Conservation (phyloP, 2,888 invertebrate species). For the Sicus ferrugineus region DNA sequence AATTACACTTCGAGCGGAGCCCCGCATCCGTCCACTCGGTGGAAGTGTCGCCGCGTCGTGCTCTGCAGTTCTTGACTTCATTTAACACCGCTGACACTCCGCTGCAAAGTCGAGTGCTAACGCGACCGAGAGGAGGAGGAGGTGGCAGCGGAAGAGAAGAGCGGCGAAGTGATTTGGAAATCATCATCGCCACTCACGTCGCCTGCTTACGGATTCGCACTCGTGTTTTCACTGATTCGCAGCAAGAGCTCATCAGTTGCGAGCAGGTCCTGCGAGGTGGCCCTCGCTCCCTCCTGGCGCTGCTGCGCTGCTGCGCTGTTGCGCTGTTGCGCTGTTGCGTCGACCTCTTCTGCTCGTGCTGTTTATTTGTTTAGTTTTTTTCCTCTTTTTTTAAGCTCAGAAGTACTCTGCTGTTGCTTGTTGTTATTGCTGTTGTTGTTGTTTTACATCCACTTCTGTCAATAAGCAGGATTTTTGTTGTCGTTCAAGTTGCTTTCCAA, state of each 20-base stretch:
- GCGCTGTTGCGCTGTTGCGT: neutral
- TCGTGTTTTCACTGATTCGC: conserved; percentile 23
- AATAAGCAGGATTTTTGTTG: too few relatives aligned
- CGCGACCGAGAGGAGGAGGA: neutral
- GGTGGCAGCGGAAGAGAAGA: neutral
- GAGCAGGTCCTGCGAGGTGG: neutral
- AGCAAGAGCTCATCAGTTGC: conserved; percentile 16
- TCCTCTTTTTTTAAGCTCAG: neutral
- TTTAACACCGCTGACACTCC: conserved; percentile 17
- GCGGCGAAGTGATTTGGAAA: neutral
- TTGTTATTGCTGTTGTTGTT: too few relatives aligned
- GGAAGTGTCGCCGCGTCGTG: too few relatives aligned
- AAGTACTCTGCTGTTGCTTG: too few relatives aligned
- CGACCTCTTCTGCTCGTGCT: conserved; percentile 22
- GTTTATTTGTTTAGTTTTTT: conserved; percentile 16
- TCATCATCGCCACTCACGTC: too few relatives aligned
- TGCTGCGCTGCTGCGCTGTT: neutral
- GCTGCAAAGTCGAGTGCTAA: neutral
- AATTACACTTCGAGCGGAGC: neutral
- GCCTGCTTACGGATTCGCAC: conserved; percentile 22
- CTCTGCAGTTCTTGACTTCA: conserved; percentile 29
- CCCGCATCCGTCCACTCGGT: neutral
- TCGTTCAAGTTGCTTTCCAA: too few relatives aligned
- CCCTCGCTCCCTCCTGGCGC: neutral
- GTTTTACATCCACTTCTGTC: too few relatives aligned